phyloP scores from a whole-genome alignment of 2,888 invertebrate species.

The Thecophora atra region DNA sequence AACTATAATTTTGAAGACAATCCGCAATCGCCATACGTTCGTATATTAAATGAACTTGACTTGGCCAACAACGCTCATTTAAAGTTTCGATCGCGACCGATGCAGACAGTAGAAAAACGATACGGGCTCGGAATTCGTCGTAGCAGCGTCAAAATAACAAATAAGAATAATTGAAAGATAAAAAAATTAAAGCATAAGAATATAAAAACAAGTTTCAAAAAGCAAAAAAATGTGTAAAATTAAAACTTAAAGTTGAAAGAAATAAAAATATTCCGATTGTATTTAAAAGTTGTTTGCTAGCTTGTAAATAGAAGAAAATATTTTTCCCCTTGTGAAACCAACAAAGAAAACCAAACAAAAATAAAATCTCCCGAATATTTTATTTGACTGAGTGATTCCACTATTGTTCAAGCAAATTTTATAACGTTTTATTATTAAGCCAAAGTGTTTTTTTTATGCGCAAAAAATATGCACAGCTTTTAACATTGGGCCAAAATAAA shows the following conservation, averaged over 20 bases:
- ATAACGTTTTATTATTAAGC: background rate
- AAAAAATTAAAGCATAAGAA: background rate
- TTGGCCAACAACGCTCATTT: conserved; percentile 53
- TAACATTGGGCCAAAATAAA: background rate
- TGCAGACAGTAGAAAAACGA: conserved; percentile 48
- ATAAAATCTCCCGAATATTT: background rate
- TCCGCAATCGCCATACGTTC: background rate
- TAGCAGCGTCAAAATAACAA: conserved; percentile 33
- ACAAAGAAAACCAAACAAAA: too few species aligned
- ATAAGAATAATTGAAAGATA: background rate
- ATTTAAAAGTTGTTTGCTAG: background rate
- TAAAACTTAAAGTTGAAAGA: conserved; percentile 4
- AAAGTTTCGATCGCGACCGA: conserved; percentile 54
- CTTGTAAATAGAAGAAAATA: background rate
- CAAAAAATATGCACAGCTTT: conserved; percentile 18
- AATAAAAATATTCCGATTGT: background rate
- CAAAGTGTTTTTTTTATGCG: background rate
- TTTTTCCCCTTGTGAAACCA: background rate
- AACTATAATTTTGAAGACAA: conserved; percentile 37
- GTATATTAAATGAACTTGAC: conserved; percentile 60
- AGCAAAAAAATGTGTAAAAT: background rate
- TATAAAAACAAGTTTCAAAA: too few species aligned
- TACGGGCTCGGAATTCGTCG: conserved; percentile 46
- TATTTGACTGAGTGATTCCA: too few species aligned
- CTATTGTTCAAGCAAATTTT: background rate